Evolutionary conservation across 1,140 invertebrate genomes (phyloP).

Genomic region (Ruditapes philippinarum): DNA sequence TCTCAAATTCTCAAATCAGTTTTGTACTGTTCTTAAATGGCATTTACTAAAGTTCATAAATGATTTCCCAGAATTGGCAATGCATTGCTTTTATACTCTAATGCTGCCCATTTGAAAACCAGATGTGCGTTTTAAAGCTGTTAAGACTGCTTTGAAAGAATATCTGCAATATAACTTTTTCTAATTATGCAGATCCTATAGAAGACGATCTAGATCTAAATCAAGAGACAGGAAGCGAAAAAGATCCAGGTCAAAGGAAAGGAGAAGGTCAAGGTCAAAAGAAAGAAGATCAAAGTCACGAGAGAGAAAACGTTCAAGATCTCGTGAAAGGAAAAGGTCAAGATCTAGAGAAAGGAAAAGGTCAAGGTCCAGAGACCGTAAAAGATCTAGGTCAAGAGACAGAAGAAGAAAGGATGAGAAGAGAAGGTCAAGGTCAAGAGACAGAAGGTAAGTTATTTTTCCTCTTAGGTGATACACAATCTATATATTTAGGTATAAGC

Average conservation of each 20-base stretch:
- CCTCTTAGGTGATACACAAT: too few relatives aligned
- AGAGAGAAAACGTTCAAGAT: constrained; percentile 77
- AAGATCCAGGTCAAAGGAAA: constrained; percentile 76
- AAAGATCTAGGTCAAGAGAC: constrained; percentile 71
- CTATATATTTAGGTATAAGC: too few relatives aligned
- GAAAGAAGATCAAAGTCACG: constrained; percentile 71
- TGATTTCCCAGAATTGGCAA: too few relatives aligned
- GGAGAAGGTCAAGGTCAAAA: constrained; percentile 71
- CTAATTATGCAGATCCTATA: constrained; percentile 75
- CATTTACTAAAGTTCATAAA: too few relatives aligned
- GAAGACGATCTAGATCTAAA: constrained; percentile 76
- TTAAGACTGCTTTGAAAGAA: too few relatives aligned
- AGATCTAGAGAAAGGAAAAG: constrained; percentile 78
- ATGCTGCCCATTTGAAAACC: too few relatives aligned
- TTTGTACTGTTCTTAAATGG: too few relatives aligned
- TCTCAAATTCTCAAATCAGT: too few relatives aligned
- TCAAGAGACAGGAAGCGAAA: constrained; percentile 76
- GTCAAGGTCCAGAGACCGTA: constrained; percentile 76
- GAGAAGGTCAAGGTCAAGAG: constrained; percentile 70
- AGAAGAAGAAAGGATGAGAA: constrained; percentile 74
- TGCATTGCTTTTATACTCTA: too few relatives aligned
- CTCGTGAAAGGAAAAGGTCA: constrained; percentile 78
- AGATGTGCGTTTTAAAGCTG: too few relatives aligned
- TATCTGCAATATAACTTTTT: too few relatives aligned
- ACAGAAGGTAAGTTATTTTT: constrained; percentile 28